Percentiles rank a stretch among this genome's conserved stretches.
phyloP scores from a whole-genome alignment of 2,113 vertebrate genomes.

The Ictidomys tridecemlineatus region DNA sequence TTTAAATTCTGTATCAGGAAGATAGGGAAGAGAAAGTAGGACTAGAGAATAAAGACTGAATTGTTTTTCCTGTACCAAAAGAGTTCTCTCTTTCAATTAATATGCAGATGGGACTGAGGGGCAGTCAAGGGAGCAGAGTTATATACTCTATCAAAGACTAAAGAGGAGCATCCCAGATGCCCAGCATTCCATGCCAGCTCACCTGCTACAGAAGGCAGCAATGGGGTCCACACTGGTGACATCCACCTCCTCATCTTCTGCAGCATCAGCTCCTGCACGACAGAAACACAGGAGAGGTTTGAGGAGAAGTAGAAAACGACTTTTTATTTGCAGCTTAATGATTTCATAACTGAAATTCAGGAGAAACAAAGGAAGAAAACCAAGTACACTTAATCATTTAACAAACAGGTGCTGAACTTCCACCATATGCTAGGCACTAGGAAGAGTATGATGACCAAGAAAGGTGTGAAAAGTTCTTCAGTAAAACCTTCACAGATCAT shows the following conservation, averaged over 20 bases:
- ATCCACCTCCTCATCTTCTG: conserved; percentile 98
- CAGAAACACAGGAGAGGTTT: conserved; percentile 28
- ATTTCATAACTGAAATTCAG: neutral
- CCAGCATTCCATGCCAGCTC: neutral
- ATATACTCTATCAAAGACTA: neutral
- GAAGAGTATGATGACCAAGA: neutral
- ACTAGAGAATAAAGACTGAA: neutral
- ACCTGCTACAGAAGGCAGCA: conserved; percentile 98
- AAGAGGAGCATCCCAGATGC: fast-evolving
- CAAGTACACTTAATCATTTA: neutral
- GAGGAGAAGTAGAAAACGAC: neutral
- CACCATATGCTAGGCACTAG: neutral
- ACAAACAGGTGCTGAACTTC: neutral
- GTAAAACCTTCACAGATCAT: neutral
- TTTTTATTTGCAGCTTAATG: neutral
- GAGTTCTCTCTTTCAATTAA: neutral
- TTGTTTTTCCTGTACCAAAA: neutral
- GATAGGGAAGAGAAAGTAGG: neutral
- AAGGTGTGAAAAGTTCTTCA: neutral
- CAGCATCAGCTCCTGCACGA: conserved; percentile 94
- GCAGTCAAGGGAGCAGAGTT: neutral
- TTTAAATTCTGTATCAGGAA: neutral
- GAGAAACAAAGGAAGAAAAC: conserved; percentile 35
- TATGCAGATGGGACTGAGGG: neutral
- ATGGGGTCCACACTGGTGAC: conserved; percentile 98